Evolutionary conservation across 2,888 invertebrate species (phyloP).

Genomic region (Deilephila porcellus): DNA sequence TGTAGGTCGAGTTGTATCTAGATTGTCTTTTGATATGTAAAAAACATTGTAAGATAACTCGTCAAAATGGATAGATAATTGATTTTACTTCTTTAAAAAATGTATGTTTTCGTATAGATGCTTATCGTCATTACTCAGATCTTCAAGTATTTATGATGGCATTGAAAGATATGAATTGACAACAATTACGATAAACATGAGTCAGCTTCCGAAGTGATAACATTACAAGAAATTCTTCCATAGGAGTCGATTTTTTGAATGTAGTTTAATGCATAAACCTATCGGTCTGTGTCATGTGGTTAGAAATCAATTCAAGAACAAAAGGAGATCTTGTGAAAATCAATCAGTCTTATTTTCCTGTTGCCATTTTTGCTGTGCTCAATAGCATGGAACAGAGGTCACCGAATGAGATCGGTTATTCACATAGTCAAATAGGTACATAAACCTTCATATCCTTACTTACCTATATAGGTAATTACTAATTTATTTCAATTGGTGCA

Average conservation of each 20-base stretch:
- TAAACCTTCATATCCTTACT: background rate
- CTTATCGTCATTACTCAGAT: background rate
- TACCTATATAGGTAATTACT: no score
- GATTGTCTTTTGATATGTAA: no score
- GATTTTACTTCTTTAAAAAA: no score
- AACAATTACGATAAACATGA: background rate
- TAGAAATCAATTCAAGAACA: background rate
- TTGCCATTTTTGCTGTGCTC: background rate
- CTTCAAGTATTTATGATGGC: background rate
- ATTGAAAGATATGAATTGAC: background rate
- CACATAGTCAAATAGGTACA: background rate
- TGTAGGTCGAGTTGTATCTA: no score
- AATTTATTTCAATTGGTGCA: no score
- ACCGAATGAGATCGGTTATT: background rate
- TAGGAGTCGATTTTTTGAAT: background rate
- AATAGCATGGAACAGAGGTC: background rate
- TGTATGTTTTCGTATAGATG: no score
- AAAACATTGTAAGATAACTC: no score
- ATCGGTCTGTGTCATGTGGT: background rate
- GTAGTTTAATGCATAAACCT: background rate
- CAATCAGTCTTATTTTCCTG: constrained; percentile 6
- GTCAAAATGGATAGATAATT: no score
- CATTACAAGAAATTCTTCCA: background rate
- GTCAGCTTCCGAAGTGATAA: background rate
- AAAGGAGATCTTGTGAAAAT: background rate